Conservation (phyloP, 2,888 invertebrate species). For the Pristionchus japonicus region DNA sequence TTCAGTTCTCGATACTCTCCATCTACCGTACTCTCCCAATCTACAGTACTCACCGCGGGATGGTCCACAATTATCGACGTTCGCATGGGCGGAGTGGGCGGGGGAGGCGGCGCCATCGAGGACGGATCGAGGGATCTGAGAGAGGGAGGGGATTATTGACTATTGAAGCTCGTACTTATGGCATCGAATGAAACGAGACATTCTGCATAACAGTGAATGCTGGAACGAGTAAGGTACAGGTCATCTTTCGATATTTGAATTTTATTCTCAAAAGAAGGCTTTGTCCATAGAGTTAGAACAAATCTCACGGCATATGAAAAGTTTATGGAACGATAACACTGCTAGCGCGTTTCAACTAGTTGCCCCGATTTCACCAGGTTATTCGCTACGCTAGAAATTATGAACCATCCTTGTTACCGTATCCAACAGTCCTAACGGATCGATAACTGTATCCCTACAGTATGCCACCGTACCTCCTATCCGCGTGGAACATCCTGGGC, state of each 20-base stretch:
- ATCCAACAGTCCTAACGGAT: too few relatives aligned
- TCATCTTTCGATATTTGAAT: too few relatives aligned
- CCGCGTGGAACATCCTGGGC: conserved; percentile 6
- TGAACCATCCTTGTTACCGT: too few relatives aligned
- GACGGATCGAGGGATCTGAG: conserved; percentile 38
- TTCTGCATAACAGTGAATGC: not conserved
- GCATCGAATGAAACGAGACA: not conserved
- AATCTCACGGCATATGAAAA: too few relatives aligned
- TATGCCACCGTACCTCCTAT: not conserved
- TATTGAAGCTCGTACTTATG: not conserved
- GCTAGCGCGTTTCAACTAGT: too few relatives aligned
- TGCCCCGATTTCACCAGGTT: too few relatives aligned
- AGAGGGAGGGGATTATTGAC: not conserved
- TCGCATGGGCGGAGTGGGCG: conserved; percentile 42
- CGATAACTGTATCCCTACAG: too few relatives aligned
- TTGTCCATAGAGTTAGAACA: too few relatives aligned
- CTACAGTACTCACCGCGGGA: not conserved
- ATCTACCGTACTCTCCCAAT: not conserved
- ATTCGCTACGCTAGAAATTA: too few relatives aligned
- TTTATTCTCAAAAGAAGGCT: too few relatives aligned
- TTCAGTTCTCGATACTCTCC: not conserved
- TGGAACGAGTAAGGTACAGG: not conserved
- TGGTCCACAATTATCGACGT: conserved; percentile 30
- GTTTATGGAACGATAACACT: too few relatives aligned
- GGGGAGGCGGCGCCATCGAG: not conserved